These are phyloP conservation scores for Phenganax stokvisi DNA, from an alignment of 92 coral and sea anemone species.

Conservation along the genomic window DNA sequence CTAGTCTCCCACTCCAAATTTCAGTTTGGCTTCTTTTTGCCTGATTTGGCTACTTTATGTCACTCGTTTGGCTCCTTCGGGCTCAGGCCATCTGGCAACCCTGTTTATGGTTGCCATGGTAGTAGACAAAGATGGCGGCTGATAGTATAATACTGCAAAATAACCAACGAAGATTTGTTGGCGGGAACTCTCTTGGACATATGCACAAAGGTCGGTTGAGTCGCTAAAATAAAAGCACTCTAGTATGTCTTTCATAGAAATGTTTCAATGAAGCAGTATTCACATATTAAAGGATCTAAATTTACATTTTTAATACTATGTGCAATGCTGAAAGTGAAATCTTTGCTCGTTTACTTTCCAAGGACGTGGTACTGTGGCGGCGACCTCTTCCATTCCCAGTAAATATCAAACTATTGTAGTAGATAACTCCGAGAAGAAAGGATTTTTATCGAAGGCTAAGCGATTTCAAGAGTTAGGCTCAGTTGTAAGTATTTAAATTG, in stretches of 20 bases:
- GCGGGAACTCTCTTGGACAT: conserved; percentile 77
- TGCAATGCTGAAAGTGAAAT: background rate
- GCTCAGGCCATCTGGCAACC: background rate
- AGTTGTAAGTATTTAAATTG: conserved; percentile 46
- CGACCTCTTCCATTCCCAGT: conserved; percentile 92
- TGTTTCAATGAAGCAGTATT: background rate
- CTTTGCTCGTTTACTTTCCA: background rate
- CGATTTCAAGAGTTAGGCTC: conserved; percentile 52
- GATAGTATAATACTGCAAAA: conserved; percentile 52
- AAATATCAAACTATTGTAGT: conserved; percentile 84
- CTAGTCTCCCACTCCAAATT: no score
- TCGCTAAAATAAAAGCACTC: background rate
- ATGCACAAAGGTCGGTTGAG: conserved; percentile 71
- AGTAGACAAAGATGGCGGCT: conserved; percentile 67
- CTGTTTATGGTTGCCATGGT: conserved; percentile 4
- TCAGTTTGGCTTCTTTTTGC: no score
- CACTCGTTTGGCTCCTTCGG: no score
- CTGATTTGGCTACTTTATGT: no score
- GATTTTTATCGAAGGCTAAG: conserved; percentile 74
- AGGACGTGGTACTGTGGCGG: conserved; percentile 97
- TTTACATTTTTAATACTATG: background rate
- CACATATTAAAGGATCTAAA: background rate
- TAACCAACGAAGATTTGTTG: conserved; percentile 71
- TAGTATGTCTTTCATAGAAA: background rate
- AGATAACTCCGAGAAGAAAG: conserved; percentile 89